Percentiles rank a stretch among this genome's conserved stretches.
Conservation (phyloP, 1,140 invertebrate genomes). For the Halesus radiatus region DNA sequence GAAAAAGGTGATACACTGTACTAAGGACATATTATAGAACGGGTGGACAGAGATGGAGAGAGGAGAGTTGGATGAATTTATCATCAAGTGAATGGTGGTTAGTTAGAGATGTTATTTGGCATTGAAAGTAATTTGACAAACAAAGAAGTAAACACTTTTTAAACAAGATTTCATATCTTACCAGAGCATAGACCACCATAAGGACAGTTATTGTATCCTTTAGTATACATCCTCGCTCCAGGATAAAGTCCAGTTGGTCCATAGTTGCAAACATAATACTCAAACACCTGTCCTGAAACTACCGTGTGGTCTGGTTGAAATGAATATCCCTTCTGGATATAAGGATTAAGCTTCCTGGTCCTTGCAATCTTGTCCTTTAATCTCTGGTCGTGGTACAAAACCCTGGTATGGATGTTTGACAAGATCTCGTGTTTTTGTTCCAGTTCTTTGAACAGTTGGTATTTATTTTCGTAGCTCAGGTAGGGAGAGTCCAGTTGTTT, state of each 20-base stretch:
- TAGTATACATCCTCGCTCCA: constrained; percentile 50
- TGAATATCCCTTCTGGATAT: constrained; percentile 40
- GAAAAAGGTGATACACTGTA: too few species aligned
- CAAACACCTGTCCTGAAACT: constrained; percentile 47
- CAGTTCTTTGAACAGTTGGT: constrained; percentile 37
- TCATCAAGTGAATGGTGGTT: too few species aligned
- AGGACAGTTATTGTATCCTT: constrained; percentile 45
- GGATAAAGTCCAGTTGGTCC: constrained; percentile 63
- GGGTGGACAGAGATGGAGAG: too few species aligned
- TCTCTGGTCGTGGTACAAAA: constrained; percentile 44
- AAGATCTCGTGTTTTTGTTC: constrained; percentile 39
- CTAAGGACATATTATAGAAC: too few species aligned
- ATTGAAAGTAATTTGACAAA: too few species aligned
- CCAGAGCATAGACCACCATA: constrained; percentile 44
- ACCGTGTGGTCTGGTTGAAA: constrained; percentile 40
- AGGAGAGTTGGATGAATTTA: too few species aligned
- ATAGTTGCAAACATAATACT: constrained; percentile 65
- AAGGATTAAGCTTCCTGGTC: constrained; percentile 49
- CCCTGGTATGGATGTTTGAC: constrained; percentile 42
- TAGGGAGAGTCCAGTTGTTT: constrained; percentile 4
- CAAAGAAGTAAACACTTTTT: too few species aligned
- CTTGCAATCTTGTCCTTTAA: constrained; percentile 43
- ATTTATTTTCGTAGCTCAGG: constrained; percentile 30
- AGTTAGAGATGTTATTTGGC: too few species aligned
- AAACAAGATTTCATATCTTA: constrained; percentile 8